Conservation (phyloP, 2,113 vertebrate species). For the Cercopithecus mona region DNA sequence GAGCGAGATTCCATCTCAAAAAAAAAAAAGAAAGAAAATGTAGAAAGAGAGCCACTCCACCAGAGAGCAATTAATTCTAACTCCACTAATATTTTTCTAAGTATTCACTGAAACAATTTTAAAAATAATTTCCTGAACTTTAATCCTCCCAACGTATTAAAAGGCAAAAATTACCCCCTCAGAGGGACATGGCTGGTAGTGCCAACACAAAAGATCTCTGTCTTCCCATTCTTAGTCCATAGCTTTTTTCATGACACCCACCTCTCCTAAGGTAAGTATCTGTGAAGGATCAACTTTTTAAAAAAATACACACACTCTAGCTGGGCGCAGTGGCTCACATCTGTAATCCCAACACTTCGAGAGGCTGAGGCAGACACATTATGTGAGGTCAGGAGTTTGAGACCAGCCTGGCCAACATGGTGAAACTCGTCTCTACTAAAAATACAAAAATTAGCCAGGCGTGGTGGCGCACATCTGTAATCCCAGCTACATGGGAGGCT, state of each 20-base stretch:
- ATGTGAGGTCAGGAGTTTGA: too few species aligned
- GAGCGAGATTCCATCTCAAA: too few species aligned
- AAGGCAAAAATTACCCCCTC: constrained; percentile 25
- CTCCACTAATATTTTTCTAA: not conserved
- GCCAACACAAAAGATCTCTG: not conserved
- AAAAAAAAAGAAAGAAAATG: too few species aligned
- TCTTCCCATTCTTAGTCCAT: not conserved
- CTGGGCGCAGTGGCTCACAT: fast-evolving
- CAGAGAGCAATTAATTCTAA: not conserved
- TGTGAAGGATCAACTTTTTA: not conserved
- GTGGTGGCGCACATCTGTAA: too few species aligned
- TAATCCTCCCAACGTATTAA: not conserved
- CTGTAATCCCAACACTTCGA: too few species aligned
- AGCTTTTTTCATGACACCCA: constrained; percentile 14
- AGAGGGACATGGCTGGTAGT: not conserved
- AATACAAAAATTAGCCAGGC: too few species aligned
- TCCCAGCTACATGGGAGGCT: too few species aligned
- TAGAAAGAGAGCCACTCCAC: not conserved
- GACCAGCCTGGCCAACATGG: too few species aligned
- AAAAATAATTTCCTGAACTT: not conserved
- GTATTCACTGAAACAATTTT: not conserved
- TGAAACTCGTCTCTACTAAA: too few species aligned
- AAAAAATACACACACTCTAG: not conserved
- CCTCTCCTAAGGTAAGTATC: constrained; percentile 37
- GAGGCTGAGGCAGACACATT: too few species aligned